phyloP scores from a whole-genome alignment of 2,797 vertebrate genomes.

The Gymnoscopelus microlampas region DNA sequence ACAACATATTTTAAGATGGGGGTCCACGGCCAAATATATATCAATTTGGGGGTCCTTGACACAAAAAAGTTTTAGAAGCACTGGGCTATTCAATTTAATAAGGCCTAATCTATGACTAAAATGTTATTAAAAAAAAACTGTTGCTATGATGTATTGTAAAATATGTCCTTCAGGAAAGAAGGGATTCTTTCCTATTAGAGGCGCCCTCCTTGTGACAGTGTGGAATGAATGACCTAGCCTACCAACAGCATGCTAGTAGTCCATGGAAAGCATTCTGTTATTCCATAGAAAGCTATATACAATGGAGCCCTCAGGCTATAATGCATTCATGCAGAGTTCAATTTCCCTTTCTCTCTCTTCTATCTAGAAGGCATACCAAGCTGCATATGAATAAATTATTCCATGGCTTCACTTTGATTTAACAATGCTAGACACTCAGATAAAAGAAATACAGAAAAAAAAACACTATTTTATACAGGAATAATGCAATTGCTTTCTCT shows the following conservation, averaged over 20 bases:
- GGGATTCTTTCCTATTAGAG: not conserved
- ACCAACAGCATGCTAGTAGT: not conserved
- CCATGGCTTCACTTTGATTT: constrained; percentile 24
- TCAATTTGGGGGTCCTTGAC: too few species aligned
- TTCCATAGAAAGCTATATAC: constrained; percentile 27
- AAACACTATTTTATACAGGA: too few species aligned
- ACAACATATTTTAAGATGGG: too few species aligned
- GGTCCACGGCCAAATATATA: too few species aligned
- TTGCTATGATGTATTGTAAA: too few species aligned
- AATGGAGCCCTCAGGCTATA: constrained; percentile 22
- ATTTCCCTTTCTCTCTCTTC: constrained; percentile 20
- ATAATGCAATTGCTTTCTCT: too few species aligned
- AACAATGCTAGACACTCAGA: constrained; percentile 5
- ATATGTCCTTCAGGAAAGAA: not conserved
- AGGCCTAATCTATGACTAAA: too few species aligned
- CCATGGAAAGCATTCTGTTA: constrained; percentile 9
- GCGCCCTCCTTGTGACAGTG: not conserved
- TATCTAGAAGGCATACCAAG: constrained; percentile 30
- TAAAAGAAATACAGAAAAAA: too few species aligned
- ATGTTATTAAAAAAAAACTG: too few species aligned
- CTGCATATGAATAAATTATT: constrained; percentile 23
- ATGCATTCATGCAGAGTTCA: constrained; percentile 9
- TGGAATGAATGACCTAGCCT: not conserved
- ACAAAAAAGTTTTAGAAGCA: too few species aligned
- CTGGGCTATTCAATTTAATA: too few species aligned